These are phyloP conservation scores for Percina caprodes DNA, from an alignment of 2,113 vertebrate species.

Conservation along the genomic window DNA sequence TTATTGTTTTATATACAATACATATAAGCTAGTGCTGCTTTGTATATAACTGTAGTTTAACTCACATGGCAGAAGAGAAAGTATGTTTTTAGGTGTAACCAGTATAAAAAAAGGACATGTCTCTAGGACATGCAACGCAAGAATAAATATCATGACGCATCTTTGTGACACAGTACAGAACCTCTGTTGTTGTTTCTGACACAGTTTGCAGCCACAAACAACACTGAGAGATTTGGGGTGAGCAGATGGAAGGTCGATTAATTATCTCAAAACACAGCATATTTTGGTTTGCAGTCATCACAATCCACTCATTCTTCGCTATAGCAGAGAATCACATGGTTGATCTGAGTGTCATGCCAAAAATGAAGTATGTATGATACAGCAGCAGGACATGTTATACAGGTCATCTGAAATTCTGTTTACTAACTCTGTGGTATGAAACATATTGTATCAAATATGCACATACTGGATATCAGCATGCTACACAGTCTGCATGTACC, in stretches of 20 bases:
- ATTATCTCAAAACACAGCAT: slow-evolving; percentile 32
- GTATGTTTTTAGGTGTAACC: background rate
- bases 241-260: slow-evolving; percentile 23
- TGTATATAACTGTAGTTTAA: background rate
- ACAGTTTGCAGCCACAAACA: slow-evolving; percentile 47
- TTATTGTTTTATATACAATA: background rate
- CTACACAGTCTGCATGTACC: background rate
- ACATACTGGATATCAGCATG: background rate
- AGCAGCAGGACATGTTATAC: slow-evolving; percentile 23
- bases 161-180: background rate
- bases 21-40: background rate
- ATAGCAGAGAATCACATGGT: slow-evolving; percentile 33
- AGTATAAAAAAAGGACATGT: no score
- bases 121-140: background rate
- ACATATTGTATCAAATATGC: slow-evolving; percentile 3
- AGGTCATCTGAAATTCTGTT: slow-evolving; percentile 36
- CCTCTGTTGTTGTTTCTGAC: slow-evolving; percentile 16
- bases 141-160: slow-evolving; percentile 13
- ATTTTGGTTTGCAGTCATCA: slow-evolving; percentile 1
- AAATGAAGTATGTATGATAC: slow-evolving; percentile 58
- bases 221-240: slow-evolving; percentile 19
- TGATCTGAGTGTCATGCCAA: slow-evolving; percentile 9
- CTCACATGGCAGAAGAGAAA: background rate
- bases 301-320: background rate
- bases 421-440: background rate